A percentile compares a stretch with the other conserved stretches of the same genome.
phyloP scores from a whole-genome alignment of 2,113 vertebrate genomes.

The Dunckerocampus dactyliophorus region DNA sequence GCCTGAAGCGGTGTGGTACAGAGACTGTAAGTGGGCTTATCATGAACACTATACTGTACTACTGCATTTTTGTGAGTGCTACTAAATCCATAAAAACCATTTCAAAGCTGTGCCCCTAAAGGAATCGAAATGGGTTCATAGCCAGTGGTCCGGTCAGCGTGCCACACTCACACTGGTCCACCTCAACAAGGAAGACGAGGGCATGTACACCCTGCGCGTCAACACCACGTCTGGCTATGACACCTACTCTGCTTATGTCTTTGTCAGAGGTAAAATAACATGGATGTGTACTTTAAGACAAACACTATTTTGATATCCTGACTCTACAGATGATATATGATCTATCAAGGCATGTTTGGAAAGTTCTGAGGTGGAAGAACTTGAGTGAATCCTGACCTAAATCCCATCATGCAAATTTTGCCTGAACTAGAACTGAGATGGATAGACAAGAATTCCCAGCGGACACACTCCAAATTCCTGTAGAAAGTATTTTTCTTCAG shows the following conservation, averaged over 20 bases:
- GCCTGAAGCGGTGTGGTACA: conserved; percentile 90
- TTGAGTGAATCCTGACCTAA: no score
- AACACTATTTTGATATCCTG: no score
- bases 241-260: conserved; percentile 86
- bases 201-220: conserved; percentile 87
- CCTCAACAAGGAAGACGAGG: conserved; percentile 98
- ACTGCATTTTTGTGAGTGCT: neutral
- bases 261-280: conserved; percentile 82
- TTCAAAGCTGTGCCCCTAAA: conserved; percentile 77
- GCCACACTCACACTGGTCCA: conserved; percentile 86
- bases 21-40: conserved; percentile 78
- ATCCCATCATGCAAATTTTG: no score
- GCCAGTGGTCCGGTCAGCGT: conserved; percentile 86
- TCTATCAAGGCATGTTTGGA: no score
- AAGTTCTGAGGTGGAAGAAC: no score
- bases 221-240: conserved; percentile 92
- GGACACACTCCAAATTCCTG: no score
- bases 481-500: neutral
- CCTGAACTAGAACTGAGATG: no score
- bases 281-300: neutral
- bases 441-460: no score
- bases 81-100: conserved; percentile 3
- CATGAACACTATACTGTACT: no score
- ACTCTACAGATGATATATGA: neutral
- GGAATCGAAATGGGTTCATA: conserved; percentile 87